Evolutionary conservation across 2,797 vertebrate species (phyloP).

Genomic region (Limnodromus scolopaceus): DNA sequence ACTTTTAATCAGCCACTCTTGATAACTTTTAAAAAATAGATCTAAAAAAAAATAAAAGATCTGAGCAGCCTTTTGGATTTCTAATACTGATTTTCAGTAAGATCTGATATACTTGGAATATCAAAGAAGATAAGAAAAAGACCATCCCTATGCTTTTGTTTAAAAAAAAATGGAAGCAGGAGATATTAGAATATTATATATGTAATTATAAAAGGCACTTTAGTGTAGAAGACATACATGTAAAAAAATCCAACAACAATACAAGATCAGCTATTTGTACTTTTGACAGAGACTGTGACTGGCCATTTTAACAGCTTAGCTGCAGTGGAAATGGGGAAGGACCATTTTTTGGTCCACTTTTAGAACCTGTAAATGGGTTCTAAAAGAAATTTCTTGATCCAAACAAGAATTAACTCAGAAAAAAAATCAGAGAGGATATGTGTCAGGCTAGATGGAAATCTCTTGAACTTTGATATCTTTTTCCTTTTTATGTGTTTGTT

Average conservation of each 20-base stretch:
- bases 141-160: background rate
- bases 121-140: background rate
- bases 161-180: background rate
- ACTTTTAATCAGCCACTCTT: background rate
- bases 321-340: background rate
- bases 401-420: background rate
- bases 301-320: background rate
- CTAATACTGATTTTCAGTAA: background rate
- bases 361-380: background rate
- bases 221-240: background rate
- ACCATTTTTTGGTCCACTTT: no score
- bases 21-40: background rate
- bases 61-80: background rate
- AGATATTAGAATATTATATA: background rate
- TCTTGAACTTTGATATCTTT: background rate
- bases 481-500: background rate
- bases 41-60: background rate
- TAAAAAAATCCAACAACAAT: background rate
- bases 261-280: background rate
- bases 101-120: background rate
- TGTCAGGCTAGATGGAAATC: background rate
- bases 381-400: background rate
- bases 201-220: background rate
- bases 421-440: background rate
- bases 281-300: background rate